Base-by-base conservation (phyloP, 2,113 vertebrate genomes). In the Genyomyrus donnyi region DNA sequence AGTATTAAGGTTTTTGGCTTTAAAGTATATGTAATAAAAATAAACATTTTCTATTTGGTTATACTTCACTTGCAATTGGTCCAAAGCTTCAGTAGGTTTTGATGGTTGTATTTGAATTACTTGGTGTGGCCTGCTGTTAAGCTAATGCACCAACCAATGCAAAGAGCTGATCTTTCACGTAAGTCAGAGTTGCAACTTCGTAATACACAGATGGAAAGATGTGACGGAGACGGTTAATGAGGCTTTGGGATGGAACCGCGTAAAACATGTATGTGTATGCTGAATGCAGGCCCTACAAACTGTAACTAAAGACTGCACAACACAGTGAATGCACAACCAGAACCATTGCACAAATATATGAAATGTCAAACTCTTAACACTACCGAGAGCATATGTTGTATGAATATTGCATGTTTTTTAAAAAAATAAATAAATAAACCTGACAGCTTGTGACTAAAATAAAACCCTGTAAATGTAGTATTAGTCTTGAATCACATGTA, bases 261-360 rank as follows among this genome's bases (percentile, higher is more conserved):
- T 85, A 39, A 85, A 83, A 45, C 77, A 31, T 27, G 1, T 53
- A 56, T 39, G 15, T 19, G 83, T 48, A 48, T 46, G 45, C 83
- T 48, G 46, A 85, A 85, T 85, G 39, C 83, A 85, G 45, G 11
- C 24, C 45, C 83, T 48, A 70, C 62, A 27, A 31, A 70, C 62
- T 70, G 62, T 66, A 70, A 70, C n/a, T 70, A 8, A 85, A 85
- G 39, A 85, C 39, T 85, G 83, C 42, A 85, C 39, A 85, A n/a
- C 31, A 85, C 74, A 77, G 83, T 84, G 45, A 85, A 85, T 85
- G 83, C 83, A 85, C 83, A n/a, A 85, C 83, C 42, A 3, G 19
- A 85, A 85, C 83, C 39, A 48, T 85, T 85, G 83, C 83, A 85
- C 83, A 85, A 11, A 85, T 85, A n/a, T 85, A 46, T 85, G 74